Percentiles rank a stretch among this genome's conserved stretches.
These are phyloP conservation scores for Oreonectes daqikongensis DNA, from an alignment of 2,797 vertebrate genomes.

Conservation along the genomic window DNA sequence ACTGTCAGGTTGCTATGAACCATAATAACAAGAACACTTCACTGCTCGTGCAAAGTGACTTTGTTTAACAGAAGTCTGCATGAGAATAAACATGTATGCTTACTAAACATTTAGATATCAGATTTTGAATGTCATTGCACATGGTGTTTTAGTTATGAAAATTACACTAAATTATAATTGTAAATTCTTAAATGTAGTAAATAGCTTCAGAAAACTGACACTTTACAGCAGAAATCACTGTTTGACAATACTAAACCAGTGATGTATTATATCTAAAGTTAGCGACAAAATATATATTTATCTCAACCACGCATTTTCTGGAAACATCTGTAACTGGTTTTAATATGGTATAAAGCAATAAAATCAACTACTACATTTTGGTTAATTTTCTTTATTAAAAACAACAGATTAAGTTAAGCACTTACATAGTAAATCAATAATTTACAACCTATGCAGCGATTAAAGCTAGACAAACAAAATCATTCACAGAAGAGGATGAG, in stretches of 20 bases:
- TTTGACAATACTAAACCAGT: not conserved
- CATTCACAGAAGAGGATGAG: conserved; percentile 57
- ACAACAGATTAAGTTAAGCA: conserved; percentile 19
- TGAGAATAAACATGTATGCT: not conserved
- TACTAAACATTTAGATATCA: not conserved
- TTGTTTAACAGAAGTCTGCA: no score
- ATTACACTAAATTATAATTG: no score
- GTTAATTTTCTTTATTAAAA: conserved; percentile 38
- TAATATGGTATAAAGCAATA: not conserved
- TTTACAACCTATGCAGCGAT: conserved; percentile 39
- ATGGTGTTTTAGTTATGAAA: no score
- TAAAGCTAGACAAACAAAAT: conserved; percentile 49
- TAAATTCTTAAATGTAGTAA: no score
- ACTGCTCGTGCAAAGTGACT: not conserved
- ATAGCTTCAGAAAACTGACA: not conserved
- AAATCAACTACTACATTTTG: not conserved
- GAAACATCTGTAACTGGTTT: not conserved
- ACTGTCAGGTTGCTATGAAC: not conserved
- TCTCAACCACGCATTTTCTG: not conserved
- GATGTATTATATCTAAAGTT: not conserved
- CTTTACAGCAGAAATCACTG: not conserved
- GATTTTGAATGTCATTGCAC: no score
- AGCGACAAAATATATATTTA: not conserved
- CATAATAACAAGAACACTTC: not conserved
- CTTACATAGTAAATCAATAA: conserved; percentile 20